These are phyloP conservation scores for Heloderma charlesbogerti DNA, from an alignment of 2,113 vertebrate species.

Conservation along the genomic window DNA sequence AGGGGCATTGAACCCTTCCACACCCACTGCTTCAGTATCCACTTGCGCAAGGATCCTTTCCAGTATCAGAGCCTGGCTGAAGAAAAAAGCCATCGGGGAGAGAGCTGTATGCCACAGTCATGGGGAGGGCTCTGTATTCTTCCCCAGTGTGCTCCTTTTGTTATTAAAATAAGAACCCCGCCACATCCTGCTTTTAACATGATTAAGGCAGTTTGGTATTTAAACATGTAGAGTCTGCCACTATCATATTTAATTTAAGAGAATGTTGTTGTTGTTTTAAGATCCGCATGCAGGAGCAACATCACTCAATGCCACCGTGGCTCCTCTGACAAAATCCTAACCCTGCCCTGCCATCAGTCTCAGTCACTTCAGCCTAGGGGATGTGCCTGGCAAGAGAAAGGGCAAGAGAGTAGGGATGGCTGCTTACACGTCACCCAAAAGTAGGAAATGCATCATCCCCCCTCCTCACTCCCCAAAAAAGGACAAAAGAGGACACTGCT, in stretches of 20 bases:
- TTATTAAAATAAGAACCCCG: neutral
- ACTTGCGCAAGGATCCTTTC: neutral
- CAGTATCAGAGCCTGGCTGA: neutral
- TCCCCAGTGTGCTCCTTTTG: too few species aligned
- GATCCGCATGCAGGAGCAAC: neutral
- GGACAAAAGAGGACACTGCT: too few species aligned
- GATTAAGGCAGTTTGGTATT: neutral
- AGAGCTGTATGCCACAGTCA: neutral
- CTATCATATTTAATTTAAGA: neutral
- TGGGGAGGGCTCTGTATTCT: neutral
- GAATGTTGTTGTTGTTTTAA: neutral
- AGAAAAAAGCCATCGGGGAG: neutral
- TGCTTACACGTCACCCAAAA: too few species aligned
- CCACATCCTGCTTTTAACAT: neutral
- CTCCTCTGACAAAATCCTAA: neutral
- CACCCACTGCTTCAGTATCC: neutral
- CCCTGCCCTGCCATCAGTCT: neutral
- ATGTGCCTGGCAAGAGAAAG: neutral
- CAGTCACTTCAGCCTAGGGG: too few species aligned
- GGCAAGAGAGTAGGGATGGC: neutral
- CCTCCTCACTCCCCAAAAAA: too few species aligned
- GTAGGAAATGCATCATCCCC: too few species aligned
- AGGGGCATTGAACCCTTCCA: neutral
- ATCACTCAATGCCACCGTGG: neutral
- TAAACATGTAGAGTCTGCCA: neutral